phyloP scores from a whole-genome alignment of 2,888 invertebrate genomes.

The Homarus gammarus region DNA sequence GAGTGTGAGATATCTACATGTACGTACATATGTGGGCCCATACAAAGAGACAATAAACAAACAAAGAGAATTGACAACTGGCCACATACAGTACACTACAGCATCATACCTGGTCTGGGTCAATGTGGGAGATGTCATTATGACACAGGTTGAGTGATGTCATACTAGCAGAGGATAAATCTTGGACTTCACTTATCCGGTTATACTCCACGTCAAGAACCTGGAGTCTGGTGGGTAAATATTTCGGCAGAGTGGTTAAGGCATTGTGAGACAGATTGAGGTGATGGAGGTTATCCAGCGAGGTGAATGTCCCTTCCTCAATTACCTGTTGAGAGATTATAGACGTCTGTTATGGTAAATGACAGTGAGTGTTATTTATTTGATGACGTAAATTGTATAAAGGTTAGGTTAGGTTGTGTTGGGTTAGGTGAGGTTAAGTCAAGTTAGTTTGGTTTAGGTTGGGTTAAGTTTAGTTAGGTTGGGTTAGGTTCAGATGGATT shows the following conservation, averaged over 20 bases:
- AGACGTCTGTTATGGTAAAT: too few species aligned
- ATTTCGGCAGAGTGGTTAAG: not conserved
- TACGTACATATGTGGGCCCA: too few species aligned
- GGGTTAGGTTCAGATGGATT: too few species aligned
- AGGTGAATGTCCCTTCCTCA: slow-evolving; percentile 10
- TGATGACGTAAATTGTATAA: too few species aligned
- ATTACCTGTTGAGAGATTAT: slow-evolving; percentile 31
- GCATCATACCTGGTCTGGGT: slow-evolving; percentile 33
- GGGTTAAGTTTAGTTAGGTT: too few species aligned
- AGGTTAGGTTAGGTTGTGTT: too few species aligned
- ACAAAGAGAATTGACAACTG: too few species aligned
- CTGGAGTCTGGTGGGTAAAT: not conserved
- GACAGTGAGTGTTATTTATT: too few species aligned
- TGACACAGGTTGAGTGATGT: slow-evolving; percentile 39
- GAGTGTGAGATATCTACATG: not conserved
- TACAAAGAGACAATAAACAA: too few species aligned
- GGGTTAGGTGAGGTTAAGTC: too few species aligned
- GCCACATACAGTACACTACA: not conserved
- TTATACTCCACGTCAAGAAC: slow-evolving; percentile 18
- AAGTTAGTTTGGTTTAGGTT: too few species aligned
- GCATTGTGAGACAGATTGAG: slow-evolving; percentile 35
- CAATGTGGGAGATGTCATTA: slow-evolving; percentile 22
- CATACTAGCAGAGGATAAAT: slow-evolving; percentile 8
- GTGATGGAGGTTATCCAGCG: not conserved
- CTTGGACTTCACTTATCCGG: not conserved